Conservation (phyloP, 2,113 vertebrate species). For the Apodemus sylvaticus region DNA sequence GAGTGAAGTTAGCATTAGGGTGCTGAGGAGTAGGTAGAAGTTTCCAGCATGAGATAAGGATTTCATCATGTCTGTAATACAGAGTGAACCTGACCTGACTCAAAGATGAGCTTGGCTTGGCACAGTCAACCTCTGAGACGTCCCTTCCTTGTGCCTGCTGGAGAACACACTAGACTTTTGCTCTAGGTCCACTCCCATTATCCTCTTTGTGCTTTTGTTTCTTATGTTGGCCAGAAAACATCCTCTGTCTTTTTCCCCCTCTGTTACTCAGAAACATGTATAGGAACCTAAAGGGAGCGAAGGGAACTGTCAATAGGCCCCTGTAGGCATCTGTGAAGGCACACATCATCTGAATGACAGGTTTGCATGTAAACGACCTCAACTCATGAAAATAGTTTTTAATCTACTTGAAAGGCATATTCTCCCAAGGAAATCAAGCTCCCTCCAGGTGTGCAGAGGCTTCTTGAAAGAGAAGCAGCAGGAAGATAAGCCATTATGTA, state of each 20-base stretch:
- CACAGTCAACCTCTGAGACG: background rate
- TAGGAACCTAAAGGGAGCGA: conserved; percentile 39
- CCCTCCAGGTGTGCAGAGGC: conserved; percentile 64
- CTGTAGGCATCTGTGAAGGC: conserved; percentile 52
- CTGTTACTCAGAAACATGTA: background rate
- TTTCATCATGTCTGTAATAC: too few species aligned
- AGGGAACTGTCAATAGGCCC: conserved; percentile 21
- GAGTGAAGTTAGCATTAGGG: rapidly evolving
- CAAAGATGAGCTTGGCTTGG: background rate
- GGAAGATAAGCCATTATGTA: conserved; percentile 18
- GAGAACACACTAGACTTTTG: background rate
- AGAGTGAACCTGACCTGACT: background rate
- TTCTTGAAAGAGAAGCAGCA: conserved; percentile 62
- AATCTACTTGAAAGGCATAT: conserved; percentile 78
- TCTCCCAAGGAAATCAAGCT: conserved; percentile 72
- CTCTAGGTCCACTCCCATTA: background rate
- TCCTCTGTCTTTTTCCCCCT: background rate
- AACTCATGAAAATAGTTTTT: conserved; percentile 76
- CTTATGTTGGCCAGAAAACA: background rate
- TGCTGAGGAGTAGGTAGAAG: background rate
- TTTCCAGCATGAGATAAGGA: background rate
- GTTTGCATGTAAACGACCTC: conserved; percentile 78
- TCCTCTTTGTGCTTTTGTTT: background rate
- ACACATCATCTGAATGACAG: conserved; percentile 70
- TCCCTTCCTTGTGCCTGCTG: background rate